phyloP scores from a whole-genome alignment of 1,140 invertebrate genomes.

The Drosophila parvula region DNA sequence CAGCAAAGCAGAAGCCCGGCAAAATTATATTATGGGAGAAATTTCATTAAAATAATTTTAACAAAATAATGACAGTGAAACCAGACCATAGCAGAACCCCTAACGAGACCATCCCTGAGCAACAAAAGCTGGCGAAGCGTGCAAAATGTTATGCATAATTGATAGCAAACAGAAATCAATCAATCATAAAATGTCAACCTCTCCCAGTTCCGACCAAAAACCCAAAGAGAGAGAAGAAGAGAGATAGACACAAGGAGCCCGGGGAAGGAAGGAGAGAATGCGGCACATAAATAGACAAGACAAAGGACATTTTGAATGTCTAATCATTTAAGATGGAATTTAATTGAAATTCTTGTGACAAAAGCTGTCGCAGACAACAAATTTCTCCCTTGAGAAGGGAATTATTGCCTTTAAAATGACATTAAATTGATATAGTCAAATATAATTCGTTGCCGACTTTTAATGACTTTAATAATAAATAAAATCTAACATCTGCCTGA shows the following conservation, averaged over 20 bases:
- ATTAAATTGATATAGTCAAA: slow-evolving; percentile 21
- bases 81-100: background rate
- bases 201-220: background rate
- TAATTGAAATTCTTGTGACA: slow-evolving; percentile 46
- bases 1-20: slow-evolving; percentile 35
- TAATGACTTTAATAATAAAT: background rate
- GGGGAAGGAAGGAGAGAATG: slow-evolving; percentile 6
- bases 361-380: slow-evolving; percentile 9
- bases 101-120: slow-evolving; percentile 1
- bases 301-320: slow-evolving; percentile 48
- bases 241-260: no score
- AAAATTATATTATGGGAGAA: slow-evolving; percentile 53
- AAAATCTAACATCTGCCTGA: slow-evolving; percentile 13
- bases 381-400: background rate
- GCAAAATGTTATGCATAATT: slow-evolving; percentile 79
- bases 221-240: background rate
- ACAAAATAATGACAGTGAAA: slow-evolving; percentile 55
- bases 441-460: background rate
- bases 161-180: slow-evolving; percentile 78
- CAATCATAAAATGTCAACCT: slow-evolving; percentile 76
- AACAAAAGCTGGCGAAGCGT: slow-evolving; percentile 65
- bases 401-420: slow-evolving; percentile 36
- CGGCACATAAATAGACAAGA: slow-evolving; percentile 42
- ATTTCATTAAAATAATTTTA: slow-evolving; percentile 80
- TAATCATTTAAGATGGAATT: slow-evolving; percentile 57